phyloP scores from a whole-genome alignment of 2,888 invertebrate genomes.

The Pristionchus exspectatus region DNA sequence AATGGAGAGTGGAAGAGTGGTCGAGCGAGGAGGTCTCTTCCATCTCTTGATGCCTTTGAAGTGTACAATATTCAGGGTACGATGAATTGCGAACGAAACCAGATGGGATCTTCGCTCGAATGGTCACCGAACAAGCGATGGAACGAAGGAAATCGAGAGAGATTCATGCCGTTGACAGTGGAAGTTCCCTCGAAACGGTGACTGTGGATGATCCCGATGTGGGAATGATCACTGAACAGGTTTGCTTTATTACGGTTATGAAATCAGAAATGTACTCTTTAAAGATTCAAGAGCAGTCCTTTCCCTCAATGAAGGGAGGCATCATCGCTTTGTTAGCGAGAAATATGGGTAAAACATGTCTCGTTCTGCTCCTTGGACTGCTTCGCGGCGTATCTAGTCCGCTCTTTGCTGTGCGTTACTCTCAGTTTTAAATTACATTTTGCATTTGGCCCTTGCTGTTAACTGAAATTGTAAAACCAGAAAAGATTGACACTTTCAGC shows the following conservation, averaged over 20 bases:
- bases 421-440: no score
- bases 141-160: constrained; percentile 26
- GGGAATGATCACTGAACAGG: not conserved
- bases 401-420: not conserved
- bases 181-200: not conserved
- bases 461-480: no score
- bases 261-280: not conserved
- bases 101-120: constrained; percentile 19
- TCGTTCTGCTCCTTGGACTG: not conserved
- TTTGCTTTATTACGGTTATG: not conserved
- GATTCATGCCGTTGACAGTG: not conserved
- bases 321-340: not conserved
- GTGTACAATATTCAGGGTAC: not conserved
- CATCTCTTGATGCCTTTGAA: not conserved
- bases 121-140: constrained; percentile 10
- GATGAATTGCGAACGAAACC: not conserved
- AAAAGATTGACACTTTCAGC: not conserved
- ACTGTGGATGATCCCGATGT: not conserved
- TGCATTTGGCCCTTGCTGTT: no score
- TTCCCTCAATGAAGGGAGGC: not conserved
- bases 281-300: not conserved
- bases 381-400: not conserved
- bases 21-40: not conserved
- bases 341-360: not conserved
- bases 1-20: not conserved